Evolutionary conservation across 2,113 vertebrate species (phyloP), one percentile per base, ranked within the genome.

Genomic region (Mastomys natalensis): DNA sequence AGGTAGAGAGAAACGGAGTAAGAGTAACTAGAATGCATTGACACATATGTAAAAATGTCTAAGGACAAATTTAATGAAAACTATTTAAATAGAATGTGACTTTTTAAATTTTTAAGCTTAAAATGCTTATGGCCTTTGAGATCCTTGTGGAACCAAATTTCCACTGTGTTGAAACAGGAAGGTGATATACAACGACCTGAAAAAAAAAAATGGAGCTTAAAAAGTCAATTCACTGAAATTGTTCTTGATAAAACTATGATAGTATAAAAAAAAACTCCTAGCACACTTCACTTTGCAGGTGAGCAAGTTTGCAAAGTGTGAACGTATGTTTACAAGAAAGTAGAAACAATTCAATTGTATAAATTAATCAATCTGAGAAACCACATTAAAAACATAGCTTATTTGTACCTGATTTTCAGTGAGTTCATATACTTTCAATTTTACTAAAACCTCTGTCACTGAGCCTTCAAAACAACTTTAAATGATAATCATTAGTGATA

Each of bases 381-480:
- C 95, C 98, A 98, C 97, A 98, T 98, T 98, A 98, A 97, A 98
- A 97, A 97, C 87, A 80, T 60, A 97, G 70, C 68, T 98, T 96
- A 97, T 73, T 97, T 98, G 96, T 97, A 95, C 93, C 96, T 12
- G 31, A 95, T 98, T 98, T 98, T 97, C 97, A 78, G 96, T 98
- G 94, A 96, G 97, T 98, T 51, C 0, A 53, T 95, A 98, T 97
- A 98, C 96, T 98, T 98, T 98, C 96, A 93, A 97, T 98, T 98
- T 98, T 98, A 98, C 94, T 97, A 64, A 92, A 93, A 97, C 96
- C 76, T 96, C 81, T 97, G 93, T 97, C 97, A 97, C 93, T 97
- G 98, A 93, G 97, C 78, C 94, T 96, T 98, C 97, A 97, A 92
- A 98, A 97, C 90, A 96, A 96, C 55, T 53, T 48, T 66, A 90